These are phyloP conservation scores for Callyntrura sp. DNA, from an alignment of 2,888 invertebrate genomes.

Conservation along the genomic window DNA sequence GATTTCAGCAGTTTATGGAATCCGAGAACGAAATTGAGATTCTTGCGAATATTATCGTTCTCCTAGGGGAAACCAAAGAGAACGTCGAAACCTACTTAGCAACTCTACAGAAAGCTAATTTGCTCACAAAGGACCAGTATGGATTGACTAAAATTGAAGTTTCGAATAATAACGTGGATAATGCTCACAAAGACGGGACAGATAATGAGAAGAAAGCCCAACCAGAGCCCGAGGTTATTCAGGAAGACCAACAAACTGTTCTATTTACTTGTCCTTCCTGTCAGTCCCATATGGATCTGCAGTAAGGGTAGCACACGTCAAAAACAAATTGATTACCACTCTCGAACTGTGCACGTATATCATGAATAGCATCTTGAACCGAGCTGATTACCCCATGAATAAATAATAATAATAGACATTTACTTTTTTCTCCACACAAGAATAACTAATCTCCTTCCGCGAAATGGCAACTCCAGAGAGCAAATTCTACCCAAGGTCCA, in stretches of 20 bases:
- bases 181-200: neutral
- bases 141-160: slow-evolving; percentile 30
- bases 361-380: no score
- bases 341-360: neutral
- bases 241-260: neutral
- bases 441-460: neutral
- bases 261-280: slow-evolving; percentile 51
- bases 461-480: neutral
- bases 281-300: slow-evolving; percentile 40
- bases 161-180: slow-evolving; percentile 24
- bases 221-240: neutral
- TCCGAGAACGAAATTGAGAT: slow-evolving; percentile 77
- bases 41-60: slow-evolving; percentile 51
- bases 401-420: no score
- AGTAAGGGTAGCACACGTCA: slow-evolving; percentile 10
- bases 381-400: slow-evolving; percentile 3
- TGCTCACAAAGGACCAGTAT: neutral
- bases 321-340: neutral
- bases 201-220: neutral
- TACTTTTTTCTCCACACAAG: neutral
- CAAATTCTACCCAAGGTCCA: slow-evolving; percentile 34
- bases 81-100: slow-evolving; percentile 55
- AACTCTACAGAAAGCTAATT: slow-evolving; percentile 55
- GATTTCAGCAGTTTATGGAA: slow-evolving; percentile 70
- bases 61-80: slow-evolving; percentile 43